These are phyloP conservation scores for Sphinx pinastri DNA, from an alignment of 2,888 invertebrate genomes.

Conservation along the genomic window DNA sequence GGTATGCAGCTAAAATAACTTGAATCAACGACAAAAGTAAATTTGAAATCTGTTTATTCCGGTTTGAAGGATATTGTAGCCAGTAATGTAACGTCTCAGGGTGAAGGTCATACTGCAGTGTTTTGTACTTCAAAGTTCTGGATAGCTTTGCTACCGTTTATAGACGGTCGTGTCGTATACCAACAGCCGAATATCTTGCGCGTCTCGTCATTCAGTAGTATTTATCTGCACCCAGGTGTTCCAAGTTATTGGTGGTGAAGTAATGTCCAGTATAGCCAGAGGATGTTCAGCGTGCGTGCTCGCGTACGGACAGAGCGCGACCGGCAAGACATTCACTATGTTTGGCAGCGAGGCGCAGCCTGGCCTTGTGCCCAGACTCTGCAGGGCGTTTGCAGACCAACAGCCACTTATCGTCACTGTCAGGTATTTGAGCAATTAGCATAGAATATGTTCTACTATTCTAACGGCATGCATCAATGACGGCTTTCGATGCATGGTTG, in stretches of 20 bases:
- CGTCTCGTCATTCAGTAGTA: too few species aligned
- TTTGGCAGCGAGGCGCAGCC: constrained; percentile 83
- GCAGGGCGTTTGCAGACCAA: constrained; percentile 61
- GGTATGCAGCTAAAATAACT: constrained; percentile 46
- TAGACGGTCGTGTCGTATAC: too few species aligned
- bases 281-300: constrained; percentile 88
- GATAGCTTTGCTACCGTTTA: too few species aligned
- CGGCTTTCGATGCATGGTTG: too few species aligned
- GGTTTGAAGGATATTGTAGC: too few species aligned
- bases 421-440: constrained; percentile 50
- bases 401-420: constrained; percentile 61
- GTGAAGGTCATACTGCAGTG: too few species aligned
- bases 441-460: constrained; percentile 17
- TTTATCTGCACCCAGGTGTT: constrained; percentile 79
- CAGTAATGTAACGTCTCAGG: too few species aligned
- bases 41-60: too few species aligned
- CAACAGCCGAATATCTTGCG: too few species aligned
- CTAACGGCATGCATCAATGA: background rate
- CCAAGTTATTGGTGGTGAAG: constrained; percentile 85
- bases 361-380: constrained; percentile 72
- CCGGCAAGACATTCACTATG: constrained; percentile 91
- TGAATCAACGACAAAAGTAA: background rate
- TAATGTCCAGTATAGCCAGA: constrained; percentile 84
- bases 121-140: too few species aligned
- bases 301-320: constrained; percentile 90